A percentile compares a stretch with the other conserved stretches of the same genome.
These are phyloP conservation scores for Eulemur macaco DNA, from an alignment of 2,113 vertebrate species.

Conservation along the genomic window DNA sequence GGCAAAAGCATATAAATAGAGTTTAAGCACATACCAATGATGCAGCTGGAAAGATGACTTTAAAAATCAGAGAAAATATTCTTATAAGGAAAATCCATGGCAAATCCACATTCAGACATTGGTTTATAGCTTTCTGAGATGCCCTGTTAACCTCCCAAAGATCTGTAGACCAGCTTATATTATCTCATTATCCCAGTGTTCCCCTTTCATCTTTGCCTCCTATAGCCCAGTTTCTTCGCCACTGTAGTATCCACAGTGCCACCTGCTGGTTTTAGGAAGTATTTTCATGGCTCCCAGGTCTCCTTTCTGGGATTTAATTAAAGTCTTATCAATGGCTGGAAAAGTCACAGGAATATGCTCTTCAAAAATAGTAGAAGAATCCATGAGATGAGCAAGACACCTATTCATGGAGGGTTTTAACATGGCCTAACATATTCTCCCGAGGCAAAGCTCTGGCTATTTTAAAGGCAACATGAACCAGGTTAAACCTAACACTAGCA, in stretches of 20 bases:
- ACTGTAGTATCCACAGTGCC: conserved; percentile 84
- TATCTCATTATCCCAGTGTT: neutral
- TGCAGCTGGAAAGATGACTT: neutral
- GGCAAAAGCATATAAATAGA: neutral
- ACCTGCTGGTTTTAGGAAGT: conserved; percentile 80
- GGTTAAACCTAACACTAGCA: neutral
- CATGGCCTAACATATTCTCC: neutral
- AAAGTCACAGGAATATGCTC: neutral
- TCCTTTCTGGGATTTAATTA: conserved; percentile 11
- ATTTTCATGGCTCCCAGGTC: conserved; percentile 61
- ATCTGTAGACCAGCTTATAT: neutral
- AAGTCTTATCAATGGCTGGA: neutral
- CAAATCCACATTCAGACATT: neutral
- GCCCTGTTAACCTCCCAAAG: conserved; percentile 20
- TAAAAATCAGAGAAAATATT: conserved; percentile 30
- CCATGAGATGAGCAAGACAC: neutral
- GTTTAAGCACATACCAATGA: neutral
- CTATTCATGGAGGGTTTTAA: neutral
- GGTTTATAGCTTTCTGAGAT: conserved; percentile 44
- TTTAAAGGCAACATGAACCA: conserved; percentile 12
- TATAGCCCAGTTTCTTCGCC: conserved; percentile 46
- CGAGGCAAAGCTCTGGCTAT: conserved; percentile 15
- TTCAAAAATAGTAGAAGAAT: neutral
- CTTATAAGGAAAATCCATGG: neutral
- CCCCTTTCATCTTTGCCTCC: neutral